These are phyloP conservation scores for Scaptomyza graminum DNA, from an alignment of 1,140 invertebrate species.

Conservation along the genomic window DNA sequence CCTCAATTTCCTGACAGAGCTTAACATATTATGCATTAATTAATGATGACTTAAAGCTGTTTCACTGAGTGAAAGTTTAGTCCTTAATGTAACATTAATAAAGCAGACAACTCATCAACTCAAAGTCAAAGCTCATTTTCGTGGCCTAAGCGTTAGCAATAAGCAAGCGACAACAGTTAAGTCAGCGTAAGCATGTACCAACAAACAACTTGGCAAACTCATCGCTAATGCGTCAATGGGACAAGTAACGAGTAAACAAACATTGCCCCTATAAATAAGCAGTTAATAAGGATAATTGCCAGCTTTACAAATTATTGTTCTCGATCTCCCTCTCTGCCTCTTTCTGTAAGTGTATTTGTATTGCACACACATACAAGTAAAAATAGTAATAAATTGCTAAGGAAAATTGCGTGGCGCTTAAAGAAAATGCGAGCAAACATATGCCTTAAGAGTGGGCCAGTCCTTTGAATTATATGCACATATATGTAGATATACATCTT, in stretches of 20 bases:
- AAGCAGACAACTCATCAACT: conserved; percentile 35
- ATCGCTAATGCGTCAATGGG: conserved; percentile 59
- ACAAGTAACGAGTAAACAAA: conserved; percentile 66
- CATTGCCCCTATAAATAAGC: conserved; percentile 76
- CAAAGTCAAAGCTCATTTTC: conserved; percentile 24
- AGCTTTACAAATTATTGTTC: conserved; percentile 77
- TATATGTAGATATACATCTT: conserved; percentile 37
- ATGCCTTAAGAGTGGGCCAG: conserved; percentile 61
- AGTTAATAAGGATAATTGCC: conserved; percentile 81
- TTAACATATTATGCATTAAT: conserved; percentile 71
- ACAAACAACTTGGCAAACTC: conserved; percentile 5
- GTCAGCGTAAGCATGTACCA: background rate
- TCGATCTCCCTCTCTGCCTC: background rate
- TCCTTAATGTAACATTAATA: conserved; percentile 21
- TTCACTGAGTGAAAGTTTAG: conserved; percentile 22
- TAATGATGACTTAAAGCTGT: conserved; percentile 59
- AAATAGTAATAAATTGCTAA: conserved; percentile 78
- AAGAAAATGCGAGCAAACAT: conserved; percentile 51
- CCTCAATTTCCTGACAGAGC: conserved; percentile 3
- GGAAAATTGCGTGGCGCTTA: conserved; percentile 64
- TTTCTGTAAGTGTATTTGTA: conserved; percentile 27
- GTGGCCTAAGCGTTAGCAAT: background rate
- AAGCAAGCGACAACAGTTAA: conserved; percentile 51
- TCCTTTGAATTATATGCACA: conserved; percentile 68
- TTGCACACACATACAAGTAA: conserved; percentile 67